Percentiles rank a stretch among this genome's conserved stretches.
Conservation (phyloP, 2,113 vertebrate genomes). For the Gallinago jamesoni region DNA sequence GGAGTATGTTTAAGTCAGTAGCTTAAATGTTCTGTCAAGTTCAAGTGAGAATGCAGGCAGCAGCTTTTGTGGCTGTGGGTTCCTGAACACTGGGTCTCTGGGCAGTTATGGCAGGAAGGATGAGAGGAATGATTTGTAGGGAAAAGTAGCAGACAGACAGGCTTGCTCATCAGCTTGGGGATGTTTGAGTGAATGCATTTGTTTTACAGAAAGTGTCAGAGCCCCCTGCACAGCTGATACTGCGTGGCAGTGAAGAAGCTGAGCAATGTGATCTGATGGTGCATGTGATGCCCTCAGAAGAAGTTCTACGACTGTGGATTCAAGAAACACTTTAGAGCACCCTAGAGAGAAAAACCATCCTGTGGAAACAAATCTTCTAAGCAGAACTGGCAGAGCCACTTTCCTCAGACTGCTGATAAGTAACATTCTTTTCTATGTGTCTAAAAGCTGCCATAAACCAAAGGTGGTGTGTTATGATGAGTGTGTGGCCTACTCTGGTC, state of each 20-base stretch:
- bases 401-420: background rate
- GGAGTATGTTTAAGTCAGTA: background rate
- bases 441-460: background rate
- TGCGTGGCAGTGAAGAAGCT: slow-evolving; percentile 26
- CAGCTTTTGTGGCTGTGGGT: background rate
- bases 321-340: background rate
- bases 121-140: fast-evolving
- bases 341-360: background rate
- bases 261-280: slow-evolving; percentile 38
- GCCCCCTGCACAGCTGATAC: slow-evolving; percentile 31
- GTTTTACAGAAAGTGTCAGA: slow-evolving; percentile 62
- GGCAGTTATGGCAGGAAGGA: background rate
- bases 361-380: background rate
- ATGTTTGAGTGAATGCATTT: slow-evolving; percentile 5
- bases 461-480: background rate
- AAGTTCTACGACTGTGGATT: slow-evolving; percentile 42
- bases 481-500: background rate
- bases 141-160: background rate
- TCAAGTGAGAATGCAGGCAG: background rate
- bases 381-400: background rate
- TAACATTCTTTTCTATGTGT: background rate
- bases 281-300: slow-evolving; percentile 44
- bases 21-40: background rate
- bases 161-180: background rate
- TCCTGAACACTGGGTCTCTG: background rate